Base-by-base conservation (phyloP, 2,113 vertebrate species). In the Alexandromys fortis region DNA sequence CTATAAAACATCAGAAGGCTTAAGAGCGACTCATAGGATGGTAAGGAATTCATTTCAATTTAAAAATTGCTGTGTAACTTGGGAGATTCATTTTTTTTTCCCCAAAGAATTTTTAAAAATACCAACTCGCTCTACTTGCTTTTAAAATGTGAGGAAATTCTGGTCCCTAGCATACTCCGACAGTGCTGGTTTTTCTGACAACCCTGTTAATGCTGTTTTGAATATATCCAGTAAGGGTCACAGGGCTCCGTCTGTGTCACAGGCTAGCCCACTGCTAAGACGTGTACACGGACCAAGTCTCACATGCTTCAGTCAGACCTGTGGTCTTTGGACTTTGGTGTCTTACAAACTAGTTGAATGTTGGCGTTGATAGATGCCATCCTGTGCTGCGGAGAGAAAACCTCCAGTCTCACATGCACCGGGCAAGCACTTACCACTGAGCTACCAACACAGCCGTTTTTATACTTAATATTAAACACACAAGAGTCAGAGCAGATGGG, bases 51-150 rank as follows among this genome's bases (percentile, higher is more conserved):
- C 28, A 70, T 96, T 96, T 95, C 42, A 45, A 63, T 91, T 93
- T 97, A 79, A 90, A 95, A 93, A 76, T 93, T 83, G 42, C 88
- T 96, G 28, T 83, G 76, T 97, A 86, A 67, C 86, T 92, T 95
- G 28, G 88, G 55, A 96, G 55, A 72, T 42, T 87, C n/a, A 88
- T 77, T 79, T 28, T 90, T 91, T 96, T 35, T 21, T 26, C 11
- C 1, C n/a, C 7, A 21, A n/a, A 26, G 0, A 88, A n/a, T 81
- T 73, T 86, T 81, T 83, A 5, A 68, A 11, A 68, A 42, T 4
- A 38, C 12, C 47, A 85, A 92, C 35, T 70, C 76, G 81, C 5
- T 92, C 38, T 67, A 9, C 61, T 88, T 87, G 12, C 49, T 70
- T 88, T n/a, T 83, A 35, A 93, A 94, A 68, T 90, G 30, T 10